phyloP scores from a whole-genome alignment of 1,140 invertebrate species.

The Orussus abietinus region DNA sequence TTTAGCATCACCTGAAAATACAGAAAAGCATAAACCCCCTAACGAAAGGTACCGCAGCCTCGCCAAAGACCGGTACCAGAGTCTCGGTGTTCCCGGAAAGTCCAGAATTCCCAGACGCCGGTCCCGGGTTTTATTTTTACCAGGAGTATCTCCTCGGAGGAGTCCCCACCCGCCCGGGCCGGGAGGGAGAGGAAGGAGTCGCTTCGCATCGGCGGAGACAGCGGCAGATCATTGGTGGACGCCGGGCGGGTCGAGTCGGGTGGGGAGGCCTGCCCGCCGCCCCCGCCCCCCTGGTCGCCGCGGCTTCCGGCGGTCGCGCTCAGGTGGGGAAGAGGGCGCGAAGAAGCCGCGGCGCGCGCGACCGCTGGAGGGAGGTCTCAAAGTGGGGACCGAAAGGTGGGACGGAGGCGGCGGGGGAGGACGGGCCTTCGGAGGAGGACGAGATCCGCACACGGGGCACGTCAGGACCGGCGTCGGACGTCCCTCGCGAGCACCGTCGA shows the following conservation, averaged over 20 bases:
- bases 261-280: constrained; percentile 18
- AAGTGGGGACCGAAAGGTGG: background rate
- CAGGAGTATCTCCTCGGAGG: no score
- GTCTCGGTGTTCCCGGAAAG: no score
- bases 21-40: no score
- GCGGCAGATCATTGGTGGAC: constrained; percentile 50
- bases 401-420: constrained; percentile 6
- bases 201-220: constrained; percentile 31
- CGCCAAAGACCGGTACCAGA: no score
- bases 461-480: no score
- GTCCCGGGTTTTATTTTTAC: no score
- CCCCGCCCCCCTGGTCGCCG: no score
- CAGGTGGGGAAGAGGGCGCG: constrained; percentile 25
- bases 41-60: no score
- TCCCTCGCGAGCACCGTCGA: no score
- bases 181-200: constrained; percentile 16
- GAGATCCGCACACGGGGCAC: constrained; percentile 12
- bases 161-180: no score
- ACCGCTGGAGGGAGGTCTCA: background rate
- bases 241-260: constrained; percentile 19
- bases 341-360: constrained; percentile 1
- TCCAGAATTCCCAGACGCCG: no score
- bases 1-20: no score
- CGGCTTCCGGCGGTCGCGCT: constrained; percentile 23
- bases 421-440: constrained; percentile 21